A percentile compares a stretch with the other conserved stretches of the same genome.
These are phyloP conservation scores for Marmota flaviventris DNA, from an alignment of 2,113 vertebrate species.

Conservation along the genomic window DNA sequence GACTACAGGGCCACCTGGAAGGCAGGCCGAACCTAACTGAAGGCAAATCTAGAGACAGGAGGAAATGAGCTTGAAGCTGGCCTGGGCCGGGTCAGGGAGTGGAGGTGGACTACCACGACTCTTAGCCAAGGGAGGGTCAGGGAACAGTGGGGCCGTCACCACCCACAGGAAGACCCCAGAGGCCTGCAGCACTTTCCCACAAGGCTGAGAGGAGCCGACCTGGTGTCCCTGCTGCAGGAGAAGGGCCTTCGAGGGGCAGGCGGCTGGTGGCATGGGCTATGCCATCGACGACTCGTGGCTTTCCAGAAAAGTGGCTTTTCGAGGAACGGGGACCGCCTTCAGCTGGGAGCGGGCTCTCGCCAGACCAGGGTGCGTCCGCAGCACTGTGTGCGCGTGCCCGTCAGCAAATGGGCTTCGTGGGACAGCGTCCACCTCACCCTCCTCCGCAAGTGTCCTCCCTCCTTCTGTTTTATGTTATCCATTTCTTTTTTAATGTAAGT, in stretches of 20 bases:
- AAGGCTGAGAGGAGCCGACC: rapidly evolving
- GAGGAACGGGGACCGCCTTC: background rate
- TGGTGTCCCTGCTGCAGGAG: rapidly evolving
- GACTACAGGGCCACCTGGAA: background rate
- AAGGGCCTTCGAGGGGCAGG: rapidly evolving
- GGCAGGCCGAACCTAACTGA: background rate
- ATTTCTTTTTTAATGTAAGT: background rate
- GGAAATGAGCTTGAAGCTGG: background rate
- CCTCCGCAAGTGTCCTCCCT: rapidly evolving
- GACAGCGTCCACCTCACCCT: background rate
- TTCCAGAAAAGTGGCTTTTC: background rate
- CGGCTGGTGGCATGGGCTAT: rapidly evolving
- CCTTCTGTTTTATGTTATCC: background rate
- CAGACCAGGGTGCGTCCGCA: background rate
- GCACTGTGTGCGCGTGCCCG: rapidly evolving
- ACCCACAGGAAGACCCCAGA: background rate
- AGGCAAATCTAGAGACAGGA: background rate
- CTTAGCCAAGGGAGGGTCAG: background rate
- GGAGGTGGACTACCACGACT: background rate
- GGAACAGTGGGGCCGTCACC: background rate
- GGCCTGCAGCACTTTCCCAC: rapidly evolving
- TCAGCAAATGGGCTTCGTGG: too few relatives aligned
- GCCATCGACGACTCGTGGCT: too few relatives aligned
- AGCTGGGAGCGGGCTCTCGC: background rate
- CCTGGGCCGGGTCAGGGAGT: background rate